Percentiles rank a stretch among this genome's conserved stretches.
Conservation (phyloP, 2,113 vertebrate genomes). For the Chloroceryle aenea region DNA sequence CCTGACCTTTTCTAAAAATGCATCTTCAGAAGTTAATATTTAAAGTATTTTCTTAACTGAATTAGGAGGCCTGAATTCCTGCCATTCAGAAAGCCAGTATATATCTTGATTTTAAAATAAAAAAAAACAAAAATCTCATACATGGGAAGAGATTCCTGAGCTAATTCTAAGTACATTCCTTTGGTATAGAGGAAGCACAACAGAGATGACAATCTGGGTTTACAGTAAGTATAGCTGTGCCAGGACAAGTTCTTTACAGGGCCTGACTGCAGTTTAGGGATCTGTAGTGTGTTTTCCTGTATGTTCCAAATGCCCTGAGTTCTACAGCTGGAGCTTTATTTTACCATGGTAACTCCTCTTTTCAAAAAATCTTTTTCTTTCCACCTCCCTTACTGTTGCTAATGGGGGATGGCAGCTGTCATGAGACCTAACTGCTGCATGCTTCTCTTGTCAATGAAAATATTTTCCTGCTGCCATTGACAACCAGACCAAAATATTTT, state of each 20-base stretch:
- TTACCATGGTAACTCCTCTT: not conserved
- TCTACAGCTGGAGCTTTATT: not conserved
- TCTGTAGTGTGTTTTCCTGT: not conserved
- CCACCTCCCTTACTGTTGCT: not conserved
- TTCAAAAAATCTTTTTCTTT: not conserved
- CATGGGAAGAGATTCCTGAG: not conserved
- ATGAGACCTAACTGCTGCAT: not conserved
- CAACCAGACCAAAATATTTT: not conserved
- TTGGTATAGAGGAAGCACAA: not conserved
- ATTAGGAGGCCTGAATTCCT: accelerated
- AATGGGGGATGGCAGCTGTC: not conserved
- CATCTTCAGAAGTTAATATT: not conserved
- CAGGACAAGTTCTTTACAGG: not conserved
- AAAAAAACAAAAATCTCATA: not conserved
- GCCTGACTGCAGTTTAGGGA: not conserved
- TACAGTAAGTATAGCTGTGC: not conserved
- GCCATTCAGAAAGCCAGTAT: not conserved
- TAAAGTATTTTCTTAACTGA: not conserved
- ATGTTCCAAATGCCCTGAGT: not conserved
- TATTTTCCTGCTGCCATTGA: not conserved
- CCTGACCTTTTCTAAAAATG: not conserved
- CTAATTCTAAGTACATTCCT: not conserved
- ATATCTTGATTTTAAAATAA: not conserved
- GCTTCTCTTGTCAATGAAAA: not conserved
- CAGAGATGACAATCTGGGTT: not conserved